phyloP scores from a whole-genome alignment of 2,797 vertebrate genomes.

The Sardinella longiceps region DNA sequence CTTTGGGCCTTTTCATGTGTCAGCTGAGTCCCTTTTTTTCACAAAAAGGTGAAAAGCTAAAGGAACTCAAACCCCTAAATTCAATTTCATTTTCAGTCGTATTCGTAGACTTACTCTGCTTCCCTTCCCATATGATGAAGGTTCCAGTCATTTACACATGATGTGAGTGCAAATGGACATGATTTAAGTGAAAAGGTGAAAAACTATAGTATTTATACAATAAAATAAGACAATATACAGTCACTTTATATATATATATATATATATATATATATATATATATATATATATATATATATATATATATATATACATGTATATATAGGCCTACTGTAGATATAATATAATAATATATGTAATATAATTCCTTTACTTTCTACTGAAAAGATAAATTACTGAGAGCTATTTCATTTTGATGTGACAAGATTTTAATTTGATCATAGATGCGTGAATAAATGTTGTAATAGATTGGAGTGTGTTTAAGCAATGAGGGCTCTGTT shows the following conservation, averaged over 20 bases:
- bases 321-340: too few relatives aligned
- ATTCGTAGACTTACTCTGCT: neutral
- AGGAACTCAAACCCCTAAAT: neutral
- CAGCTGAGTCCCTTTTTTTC: slow-evolving; percentile 62
- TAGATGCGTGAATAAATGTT: neutral
- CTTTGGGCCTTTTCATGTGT: slow-evolving; percentile 27
- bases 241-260: too few relatives aligned
- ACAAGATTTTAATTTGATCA: neutral
- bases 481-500: neutral
- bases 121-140: neutral
- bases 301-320: too few relatives aligned
- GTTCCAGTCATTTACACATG: neutral
- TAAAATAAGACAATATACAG: too few relatives aligned
- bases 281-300: too few relatives aligned
- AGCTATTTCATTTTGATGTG: neutral
- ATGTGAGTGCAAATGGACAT: neutral
- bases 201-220: too few relatives aligned
- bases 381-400: neutral
- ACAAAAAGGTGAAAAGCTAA: slow-evolving; percentile 56
- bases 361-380: too few relatives aligned
- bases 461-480: neutral
- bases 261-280: too few relatives aligned
- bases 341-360: too few relatives aligned
- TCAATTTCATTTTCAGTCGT: neutral
- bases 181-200: neutral